phyloP scores from a whole-genome alignment of 35 echinoderm and acorn worm genomes.

The Lytechinus pictus region DNA sequence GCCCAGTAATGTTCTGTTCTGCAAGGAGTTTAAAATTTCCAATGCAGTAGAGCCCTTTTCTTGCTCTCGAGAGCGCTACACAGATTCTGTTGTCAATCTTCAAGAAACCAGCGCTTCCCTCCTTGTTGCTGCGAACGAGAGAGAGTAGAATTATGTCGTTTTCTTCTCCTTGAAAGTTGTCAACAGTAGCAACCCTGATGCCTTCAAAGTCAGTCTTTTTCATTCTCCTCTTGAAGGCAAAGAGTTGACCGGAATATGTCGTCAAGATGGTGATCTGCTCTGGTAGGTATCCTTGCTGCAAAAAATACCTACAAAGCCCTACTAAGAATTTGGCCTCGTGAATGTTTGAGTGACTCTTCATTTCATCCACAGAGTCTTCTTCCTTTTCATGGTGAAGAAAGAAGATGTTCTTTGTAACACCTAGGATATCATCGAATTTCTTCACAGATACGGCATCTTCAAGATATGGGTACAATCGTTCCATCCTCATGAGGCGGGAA shows the following conservation, averaged over 20 bases:
- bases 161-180: slow-evolving; percentile 93
- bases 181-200: slow-evolving; percentile 74
- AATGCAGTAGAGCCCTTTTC: slow-evolving; percentile 88
- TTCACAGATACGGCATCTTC: slow-evolving; percentile 65
- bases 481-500: slow-evolving; percentile 67
- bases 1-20: neutral
- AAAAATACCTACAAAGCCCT: slow-evolving; percentile 69
- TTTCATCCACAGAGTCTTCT: slow-evolving; percentile 71
- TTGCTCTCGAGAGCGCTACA: slow-evolving; percentile 89
- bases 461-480: slow-evolving; percentile 75
- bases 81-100: slow-evolving; percentile 84
- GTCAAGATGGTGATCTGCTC: slow-evolving; percentile 89
- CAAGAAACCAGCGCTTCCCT: slow-evolving; percentile 84
- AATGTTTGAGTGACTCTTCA: slow-evolving; percentile 71
- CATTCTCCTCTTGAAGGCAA: slow-evolving; percentile 71
- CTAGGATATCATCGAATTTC: slow-evolving; percentile 59
- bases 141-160: slow-evolving; percentile 98
- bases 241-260: slow-evolving; percentile 86
- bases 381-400: slow-evolving; percentile 68
- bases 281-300: slow-evolving; percentile 84
- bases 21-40: slow-evolving; percentile 78
- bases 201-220: slow-evolving; percentile 63
- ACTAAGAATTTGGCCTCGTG: slow-evolving; percentile 79
- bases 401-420: slow-evolving; percentile 74
- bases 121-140: slow-evolving; percentile 82